Base-by-base conservation (phyloP, 2,113 vertebrate species). In the Ceyx melanurus region DNA sequence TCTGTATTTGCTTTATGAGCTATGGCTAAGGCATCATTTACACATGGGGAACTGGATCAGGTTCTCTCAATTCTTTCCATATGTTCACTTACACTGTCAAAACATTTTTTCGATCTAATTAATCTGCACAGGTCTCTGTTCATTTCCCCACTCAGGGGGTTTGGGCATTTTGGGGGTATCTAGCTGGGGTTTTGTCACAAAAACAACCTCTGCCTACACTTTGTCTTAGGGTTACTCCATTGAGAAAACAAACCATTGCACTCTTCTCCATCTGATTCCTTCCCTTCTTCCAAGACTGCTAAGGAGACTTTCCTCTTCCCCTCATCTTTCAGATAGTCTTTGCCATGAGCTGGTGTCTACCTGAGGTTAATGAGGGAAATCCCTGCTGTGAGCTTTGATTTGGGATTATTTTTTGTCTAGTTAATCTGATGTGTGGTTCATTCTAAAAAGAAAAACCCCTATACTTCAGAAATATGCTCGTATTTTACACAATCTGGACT, bases 1-100 rank as follows among this genome's bases (percentile, higher is more conserved):
- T 97, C 97, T 97, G 97, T 96, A 94, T 97, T 98, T 98, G 96
- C 95, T 97, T 98, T 97, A 97, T 96, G 97, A 97, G 95, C 97
- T 97, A 96, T 77, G 54, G 96, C 73, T 43, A 97, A 96, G 95
- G 95, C 97, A 93, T 89, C 96, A 95, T 97, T 98, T 97, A 98
- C 97, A 97, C 96, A 96, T 92, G 94, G 95, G 97, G 95, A 96
- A 95, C 82, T 94, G 90, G 94, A 95, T 78, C 81, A 11, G 82
- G 92, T 95, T 97, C 92, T 93, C 86, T 92, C 97, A 97, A 98
- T 98, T 97, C 95, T 92, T 98, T 98, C 98, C 98, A 98, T 96
- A 97, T 98, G 98, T 97, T 97, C 97, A 54, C 95, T 97, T 96
- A 87, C 5, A 71, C 97, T 90, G 90, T 96, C 97, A 97, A 96